Evolutionary conservation across 2,113 vertebrate species (phyloP).

Genomic region (Gallinago undulata): DNA sequence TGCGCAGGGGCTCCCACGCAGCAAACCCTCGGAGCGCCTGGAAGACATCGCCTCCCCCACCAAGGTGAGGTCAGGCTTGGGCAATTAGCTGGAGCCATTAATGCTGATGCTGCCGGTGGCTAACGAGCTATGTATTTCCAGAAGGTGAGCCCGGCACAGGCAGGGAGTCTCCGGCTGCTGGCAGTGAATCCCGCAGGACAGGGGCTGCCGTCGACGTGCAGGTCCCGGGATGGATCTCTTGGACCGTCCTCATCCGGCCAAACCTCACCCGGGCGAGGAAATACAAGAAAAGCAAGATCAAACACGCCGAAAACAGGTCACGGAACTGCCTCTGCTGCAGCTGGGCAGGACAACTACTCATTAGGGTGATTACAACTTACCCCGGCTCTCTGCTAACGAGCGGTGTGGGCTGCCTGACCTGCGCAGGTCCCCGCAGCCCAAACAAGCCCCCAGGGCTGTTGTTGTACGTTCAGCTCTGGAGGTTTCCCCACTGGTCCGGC

Average conservation of each 20-base stretch:
- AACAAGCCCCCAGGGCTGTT: not conserved
- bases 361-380: not conserved
- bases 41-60: not conserved
- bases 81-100: accelerated
- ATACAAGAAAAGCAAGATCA: not conserved
- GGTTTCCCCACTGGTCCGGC: not conserved
- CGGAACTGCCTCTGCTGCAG: not conserved
- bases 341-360: not conserved
- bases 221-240: accelerated
- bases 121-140: not conserved
- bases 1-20: accelerated
- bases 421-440: not conserved
- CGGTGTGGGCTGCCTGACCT: not conserved
- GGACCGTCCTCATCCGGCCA: accelerated
- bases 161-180: not conserved
- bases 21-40: accelerated
- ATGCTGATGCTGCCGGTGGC: not conserved
- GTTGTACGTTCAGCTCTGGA: not conserved
- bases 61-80: accelerated
- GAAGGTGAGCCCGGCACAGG: not conserved
- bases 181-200: not conserved
- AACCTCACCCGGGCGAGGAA: accelerated
- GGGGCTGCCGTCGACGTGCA: accelerated
- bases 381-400: not conserved
- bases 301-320: constrained; percentile 3